Percentiles rank a stretch among this genome's conserved stretches.
phyloP scores from a whole-genome alignment of 2,113 vertebrate genomes.

The Microcebus tavaratra region DNA sequence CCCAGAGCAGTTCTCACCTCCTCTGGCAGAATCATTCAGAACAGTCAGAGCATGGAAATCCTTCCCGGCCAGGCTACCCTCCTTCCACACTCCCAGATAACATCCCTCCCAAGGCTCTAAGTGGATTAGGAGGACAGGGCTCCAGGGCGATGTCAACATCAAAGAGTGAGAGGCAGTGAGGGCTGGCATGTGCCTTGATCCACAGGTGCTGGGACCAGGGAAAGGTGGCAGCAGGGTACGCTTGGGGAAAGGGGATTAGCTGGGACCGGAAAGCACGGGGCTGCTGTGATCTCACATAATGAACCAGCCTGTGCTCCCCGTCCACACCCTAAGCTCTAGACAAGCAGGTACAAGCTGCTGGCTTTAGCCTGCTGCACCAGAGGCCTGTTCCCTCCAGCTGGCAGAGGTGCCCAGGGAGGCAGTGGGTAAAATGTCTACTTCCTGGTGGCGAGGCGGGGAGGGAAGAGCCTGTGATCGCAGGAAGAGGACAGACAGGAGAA shows the following conservation, averaged over 20 bases:
- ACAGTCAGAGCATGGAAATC: neutral
- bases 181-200: slow-evolving; percentile 4
- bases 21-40: neutral
- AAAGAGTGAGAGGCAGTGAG: slow-evolving; percentile 2
- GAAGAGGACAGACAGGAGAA: neutral
- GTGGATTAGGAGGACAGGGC: neutral
- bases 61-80: neutral
- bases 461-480: neutral
- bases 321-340: slow-evolving; percentile 41
- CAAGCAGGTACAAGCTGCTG: slow-evolving; percentile 69
- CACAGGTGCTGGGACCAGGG: neutral
- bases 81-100: neutral
- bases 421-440: neutral
- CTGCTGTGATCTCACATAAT: slow-evolving; percentile 78
- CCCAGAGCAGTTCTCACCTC: neutral
- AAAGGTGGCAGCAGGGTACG: neutral
- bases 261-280: slow-evolving; percentile 66
- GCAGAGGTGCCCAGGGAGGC: neutral
- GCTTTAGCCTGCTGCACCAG: slow-evolving; percentile 26
- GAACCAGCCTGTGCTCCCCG: slow-evolving; percentile 63
- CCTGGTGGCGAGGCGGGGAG: neutral
- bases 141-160: slow-evolving; percentile 39
- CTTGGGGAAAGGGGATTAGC: slow-evolving; percentile 74
- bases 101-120: neutral
- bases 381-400: neutral